Evolutionary conservation across 2,797 vertebrate species (phyloP), one percentile per base, ranked within the genome.

Genomic region (Ctenochaetus hawaiiensis): DNA sequence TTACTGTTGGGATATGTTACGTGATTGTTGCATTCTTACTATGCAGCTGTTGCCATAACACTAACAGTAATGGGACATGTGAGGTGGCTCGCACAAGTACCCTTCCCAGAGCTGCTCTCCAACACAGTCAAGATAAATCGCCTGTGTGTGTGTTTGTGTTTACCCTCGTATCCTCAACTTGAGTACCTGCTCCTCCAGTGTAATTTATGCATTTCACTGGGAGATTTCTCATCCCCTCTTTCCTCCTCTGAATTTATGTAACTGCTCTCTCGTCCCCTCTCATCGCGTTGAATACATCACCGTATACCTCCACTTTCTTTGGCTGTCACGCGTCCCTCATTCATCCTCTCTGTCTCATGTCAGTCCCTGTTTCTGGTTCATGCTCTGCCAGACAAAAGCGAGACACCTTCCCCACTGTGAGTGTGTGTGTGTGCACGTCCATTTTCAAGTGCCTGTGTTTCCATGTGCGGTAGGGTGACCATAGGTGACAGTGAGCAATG

Each of bases 351-450:
- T 72, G 82, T 84, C 77, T 83, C 62, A 74, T 89, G 90, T 91
- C 92, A 87, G 84, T 85, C 78, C 68, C 69, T 64, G 77, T 77
- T 82, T 88, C 82, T 84, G 77, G 84, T 91, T 95, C 90, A 93
- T 78, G 91, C 91, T 93, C 90, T 85, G 86, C 78, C 84, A 76
- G 89, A 88, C 88, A 88, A 91, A 85, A 90, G 92, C 85, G 85
- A 84, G 87, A 89, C 87, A 87, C 84, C 80, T 75, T 76, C 53
- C 52, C 44, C 65, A 44, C 67, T 79, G 75, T 47, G 72, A 51
- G 39, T 41, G 39, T 41, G 30, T 30, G 78, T 45, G 57, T 64
- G 71, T 80, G 78, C 43, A 17, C 77, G 77, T 84, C 69, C 75
- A 65, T 77, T 83, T 77, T 23, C 41, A 45, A 69, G 67, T 72